Base-by-base conservation (phyloP, 2,888 invertebrate genomes). In the Ametastegia equiseti region DNA sequence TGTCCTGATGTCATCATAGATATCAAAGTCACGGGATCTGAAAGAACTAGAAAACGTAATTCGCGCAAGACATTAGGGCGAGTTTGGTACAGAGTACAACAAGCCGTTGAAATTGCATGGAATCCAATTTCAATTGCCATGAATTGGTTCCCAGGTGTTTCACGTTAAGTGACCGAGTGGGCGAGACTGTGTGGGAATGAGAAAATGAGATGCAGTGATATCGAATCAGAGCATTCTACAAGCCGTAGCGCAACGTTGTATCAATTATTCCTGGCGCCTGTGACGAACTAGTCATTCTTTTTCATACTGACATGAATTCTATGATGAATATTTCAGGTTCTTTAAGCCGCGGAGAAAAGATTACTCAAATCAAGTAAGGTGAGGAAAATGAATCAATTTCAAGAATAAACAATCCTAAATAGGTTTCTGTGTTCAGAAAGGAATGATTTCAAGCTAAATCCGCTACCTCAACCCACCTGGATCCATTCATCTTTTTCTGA, bases 121-220 rank as follows among this genome's bases (percentile, higher is more conserved):
- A 23, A 78, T 45, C 30, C 57, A 60, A 78, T 78, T 60, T 63
- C 42, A 60, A 63, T 42, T 45, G 42, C 42, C 39, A 78, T 42
- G 60, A 63, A 78, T 78, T 78, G 63, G 78, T 60, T 78, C 78
- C 33, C 78, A 78, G 78, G 78, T 78, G 78, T 57, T 78, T 78
- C 78, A 19, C 30, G 30, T 45, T 42, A 45, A 78, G 63, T 63
- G 78, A 78, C 54, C 75, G 54, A 75, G 75, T 54, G 54, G 47
- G 54, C 19, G 75, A 75, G 54, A 54, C 33, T 9, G 36, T 36
- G 36, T 75, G 5, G 54, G 50, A 19, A 36, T 50, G 75, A 54
- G 36, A 19, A 75, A 75, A 75, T 75, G 54, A 36, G 19, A 36
- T 75, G 36, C 71, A 30, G 23, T 27, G 15, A 7, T 19, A 54